These are phyloP conservation scores for Acanthopleura granulata DNA, from an alignment of 2,888 invertebrate species.

Conservation along the genomic window DNA sequence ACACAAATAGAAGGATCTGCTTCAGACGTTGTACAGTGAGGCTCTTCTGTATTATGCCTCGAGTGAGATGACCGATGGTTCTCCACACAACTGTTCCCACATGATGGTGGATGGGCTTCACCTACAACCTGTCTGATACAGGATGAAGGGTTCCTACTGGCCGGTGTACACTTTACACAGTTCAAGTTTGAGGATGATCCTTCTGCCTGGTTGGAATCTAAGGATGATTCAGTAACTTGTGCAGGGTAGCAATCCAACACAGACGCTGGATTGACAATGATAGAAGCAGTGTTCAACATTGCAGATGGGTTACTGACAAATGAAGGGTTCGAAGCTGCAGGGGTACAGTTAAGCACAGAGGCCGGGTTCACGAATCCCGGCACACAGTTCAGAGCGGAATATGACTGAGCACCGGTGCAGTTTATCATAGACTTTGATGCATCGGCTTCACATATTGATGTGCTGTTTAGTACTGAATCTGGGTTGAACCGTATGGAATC, in stretches of 20 bases:
- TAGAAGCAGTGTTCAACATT: not conserved
- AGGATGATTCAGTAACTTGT: not conserved
- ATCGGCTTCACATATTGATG: not conserved
- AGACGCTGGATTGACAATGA: not conserved
- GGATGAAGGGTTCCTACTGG: too few relatives aligned
- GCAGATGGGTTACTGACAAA: too few relatives aligned
- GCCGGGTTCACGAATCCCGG: not conserved
- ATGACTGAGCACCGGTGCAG: not conserved
- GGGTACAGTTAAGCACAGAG: conserved; percentile 8
- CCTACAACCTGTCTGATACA: too few relatives aligned
- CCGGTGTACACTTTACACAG: not conserved
- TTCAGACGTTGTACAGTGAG: not conserved
- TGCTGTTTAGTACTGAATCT: not conserved
- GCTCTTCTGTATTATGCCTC: not conserved
- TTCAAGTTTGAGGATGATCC: not conserved
- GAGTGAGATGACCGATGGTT: too few relatives aligned
- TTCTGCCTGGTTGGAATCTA: not conserved
- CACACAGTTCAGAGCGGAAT: not conserved
- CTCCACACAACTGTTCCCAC: too few relatives aligned
- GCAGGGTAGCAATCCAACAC: not conserved
- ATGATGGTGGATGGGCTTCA: too few relatives aligned
- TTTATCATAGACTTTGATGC: not conserved
- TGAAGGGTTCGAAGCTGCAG: not conserved
- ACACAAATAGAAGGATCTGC: not conserved
- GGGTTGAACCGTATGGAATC: conserved; percentile 15